Evolutionary conservation across 1,140 invertebrate genomes (phyloP), one percentile per base, ranked within the genome.

Genomic region (Neuroterus valhalla): DNA sequence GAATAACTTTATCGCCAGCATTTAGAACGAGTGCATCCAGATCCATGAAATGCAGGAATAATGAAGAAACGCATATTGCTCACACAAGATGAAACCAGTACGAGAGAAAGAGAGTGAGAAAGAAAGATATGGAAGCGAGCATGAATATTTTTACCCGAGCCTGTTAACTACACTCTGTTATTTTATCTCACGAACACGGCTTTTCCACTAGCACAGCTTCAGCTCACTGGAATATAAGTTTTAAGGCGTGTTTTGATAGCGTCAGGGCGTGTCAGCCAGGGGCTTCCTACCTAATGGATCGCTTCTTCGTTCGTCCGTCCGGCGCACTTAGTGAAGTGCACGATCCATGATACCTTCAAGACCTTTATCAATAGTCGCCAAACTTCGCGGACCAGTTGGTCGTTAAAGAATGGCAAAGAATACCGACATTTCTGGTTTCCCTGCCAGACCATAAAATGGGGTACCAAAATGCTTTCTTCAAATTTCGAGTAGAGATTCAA

Each of bases 191-290:
- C 78, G 78, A 75, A 85, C 76, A 75, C 68, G 74, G 72, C 74
- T 81, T 87, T 85, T 80, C 80, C 78, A 82, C 82, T 62, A 78
- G 48, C 50, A 80, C 79, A 52, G 44, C 50, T 52, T 43, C 68
- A 31, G 62, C 68, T 78, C 23, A 78, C 71, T 77, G 82, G 83
- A 86, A 86, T 88, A 87, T 86, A 88, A 87, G 86, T 88, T 88
- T 87, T 86, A 84, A 86, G 83, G 84, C 84, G 81, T 88, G 86
- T 88, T 88, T 87, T 87, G 83, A 88, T 88, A 88, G 82, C 84
- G 86, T 87, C 84, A 85, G 83, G 83, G 82, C 84, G 83, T 85
- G 86, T 87, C 86, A 87, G 86, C 78, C 74, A 74, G 80, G 80
- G 85, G 81, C 81, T 85, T 85, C 81, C 83, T 86, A 87, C 83